Evolutionary conservation across 1,140 invertebrate genomes (phyloP), one percentile per base, ranked within the genome.

Genomic region (Rhizoglyphus robini): DNA sequence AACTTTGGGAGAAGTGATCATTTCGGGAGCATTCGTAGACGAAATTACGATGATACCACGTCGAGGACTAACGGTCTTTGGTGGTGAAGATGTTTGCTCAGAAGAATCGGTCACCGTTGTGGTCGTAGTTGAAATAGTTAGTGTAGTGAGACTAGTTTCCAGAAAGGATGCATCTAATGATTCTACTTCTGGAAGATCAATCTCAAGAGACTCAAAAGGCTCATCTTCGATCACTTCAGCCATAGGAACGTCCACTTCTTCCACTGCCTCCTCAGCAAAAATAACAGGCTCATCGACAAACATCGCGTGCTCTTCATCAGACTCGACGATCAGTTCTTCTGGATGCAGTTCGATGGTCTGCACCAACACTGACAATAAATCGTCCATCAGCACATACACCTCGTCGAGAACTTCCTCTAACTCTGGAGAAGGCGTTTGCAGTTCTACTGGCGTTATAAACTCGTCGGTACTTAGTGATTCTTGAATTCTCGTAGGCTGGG

Each of bases 1-100:
- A 23, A 54, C 8, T 8, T 8, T 32, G 23, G 15, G 23, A 32
- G 8, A 32, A 32, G 8, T 54, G 20, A 54, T 54, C 51, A 54
- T 8, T 8, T 54, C 51, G 36, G 18, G 36, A 11, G 8, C 36
- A 41, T 41, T 41, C 51, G 20, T 25, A 11, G 51, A 27, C 8
- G 51, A 54, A 23, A 54, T 25, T 25, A 54, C 31, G 51, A 54
- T 54, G 20, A 54, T 54, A 32, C 51, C 51, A 27, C 51, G 51
- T 11, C 51, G 51, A 54, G 51, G 51, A 32, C 51, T 54, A 23
- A 25, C 23, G 20, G 8, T 54, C 23, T 27, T 54, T 25, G 51
- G 23, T 15, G 51, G 15, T 54, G 51, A 20, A 5, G 51, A 54
- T 15, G 51, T 8, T 32, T 54, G 23, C 20, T 32, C 51, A 32